A percentile compares a stretch with the other conserved stretches of the same genome.
phyloP scores from a whole-genome alignment of 2,113 vertebrate genomes.

The Amphiprion ocellaris region DNA sequence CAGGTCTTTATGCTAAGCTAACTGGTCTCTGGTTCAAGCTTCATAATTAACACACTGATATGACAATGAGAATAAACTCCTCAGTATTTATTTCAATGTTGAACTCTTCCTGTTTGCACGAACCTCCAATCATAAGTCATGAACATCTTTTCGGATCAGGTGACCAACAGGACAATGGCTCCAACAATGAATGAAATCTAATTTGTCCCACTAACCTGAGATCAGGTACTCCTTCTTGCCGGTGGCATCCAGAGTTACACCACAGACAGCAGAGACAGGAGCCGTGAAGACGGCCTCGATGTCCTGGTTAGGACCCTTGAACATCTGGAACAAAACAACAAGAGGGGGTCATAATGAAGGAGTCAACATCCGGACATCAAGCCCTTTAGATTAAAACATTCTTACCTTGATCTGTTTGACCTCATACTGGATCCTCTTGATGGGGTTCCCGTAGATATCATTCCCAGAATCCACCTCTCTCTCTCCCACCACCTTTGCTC shows the following conservation, averaged over 20 bases:
- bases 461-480: slow-evolving; percentile 94
- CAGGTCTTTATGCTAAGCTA: too few relatives aligned
- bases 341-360: not conserved
- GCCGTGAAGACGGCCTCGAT: slow-evolving; percentile 95
- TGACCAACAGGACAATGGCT: too few relatives aligned
- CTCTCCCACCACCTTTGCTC: slow-evolving; percentile 93
- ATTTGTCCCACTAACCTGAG: slow-evolving; percentile 85
- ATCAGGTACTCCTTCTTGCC: slow-evolving; percentile 98
- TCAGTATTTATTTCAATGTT: too few relatives aligned
- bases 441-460: slow-evolving; percentile 96
- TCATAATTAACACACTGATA: too few relatives aligned
- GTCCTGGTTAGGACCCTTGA: slow-evolving; percentile 94
- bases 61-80: too few relatives aligned
- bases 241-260: slow-evolving; percentile 91
- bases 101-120: too few relatives aligned
- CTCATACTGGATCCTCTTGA: slow-evolving; percentile 97
- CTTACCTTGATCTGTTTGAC: slow-evolving; percentile 98
- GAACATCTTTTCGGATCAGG: too few relatives aligned
- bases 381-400: not conserved
- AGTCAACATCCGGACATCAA: not conserved
- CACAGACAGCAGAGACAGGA: slow-evolving; percentile 94
- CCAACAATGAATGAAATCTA: too few relatives aligned
- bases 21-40: too few relatives aligned
- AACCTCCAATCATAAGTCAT: too few relatives aligned
- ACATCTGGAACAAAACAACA: slow-evolving; percentile 88